A percentile compares a stretch with the other conserved stretches of the same genome.
Evolutionary conservation across 2,113 vertebrate species (phyloP).

Genomic region (Helogale parvula): DNA sequence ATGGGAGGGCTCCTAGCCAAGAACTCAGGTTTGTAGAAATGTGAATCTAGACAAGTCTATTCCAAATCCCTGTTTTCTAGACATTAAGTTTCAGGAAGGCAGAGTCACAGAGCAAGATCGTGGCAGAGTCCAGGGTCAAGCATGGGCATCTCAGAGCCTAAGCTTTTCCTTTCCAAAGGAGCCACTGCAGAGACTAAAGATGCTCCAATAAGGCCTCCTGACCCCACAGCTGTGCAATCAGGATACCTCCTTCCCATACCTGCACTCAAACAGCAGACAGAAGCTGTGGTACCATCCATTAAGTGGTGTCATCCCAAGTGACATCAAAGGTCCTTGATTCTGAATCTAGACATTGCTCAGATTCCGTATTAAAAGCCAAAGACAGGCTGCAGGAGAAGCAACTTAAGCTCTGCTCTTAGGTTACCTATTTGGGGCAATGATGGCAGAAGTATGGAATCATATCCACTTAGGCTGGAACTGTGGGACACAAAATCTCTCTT

Average conservation of each 20-base stretch:
- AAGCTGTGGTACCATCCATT: neutral
- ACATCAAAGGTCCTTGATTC: conserved; percentile 5
- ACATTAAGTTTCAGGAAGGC: neutral
- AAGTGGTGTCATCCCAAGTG: neutral
- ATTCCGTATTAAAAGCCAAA: neutral
- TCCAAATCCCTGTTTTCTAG: neutral
- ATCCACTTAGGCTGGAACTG: neutral
- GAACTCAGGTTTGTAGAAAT: neutral
- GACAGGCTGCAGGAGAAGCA: neutral
- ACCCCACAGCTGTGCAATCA: neutral
- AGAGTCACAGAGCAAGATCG: neutral
- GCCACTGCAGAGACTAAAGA: neutral
- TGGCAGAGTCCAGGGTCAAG: neutral
- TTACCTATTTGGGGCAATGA: neutral
- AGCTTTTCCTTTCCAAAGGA: too few relatives aligned
- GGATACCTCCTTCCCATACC: neutral
- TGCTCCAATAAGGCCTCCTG: neutral
- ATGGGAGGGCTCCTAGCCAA: neutral
- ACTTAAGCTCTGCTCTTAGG: neutral
- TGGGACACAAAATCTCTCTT: neutral
- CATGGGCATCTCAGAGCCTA: accelerated
- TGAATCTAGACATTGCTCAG: conserved; percentile 22
- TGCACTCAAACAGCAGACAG: neutral
- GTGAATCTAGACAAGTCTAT: neutral
- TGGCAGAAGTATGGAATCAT: neutral